Conservation (phyloP, 2,797 vertebrate species). For the Phylloscopus collybita region DNA sequence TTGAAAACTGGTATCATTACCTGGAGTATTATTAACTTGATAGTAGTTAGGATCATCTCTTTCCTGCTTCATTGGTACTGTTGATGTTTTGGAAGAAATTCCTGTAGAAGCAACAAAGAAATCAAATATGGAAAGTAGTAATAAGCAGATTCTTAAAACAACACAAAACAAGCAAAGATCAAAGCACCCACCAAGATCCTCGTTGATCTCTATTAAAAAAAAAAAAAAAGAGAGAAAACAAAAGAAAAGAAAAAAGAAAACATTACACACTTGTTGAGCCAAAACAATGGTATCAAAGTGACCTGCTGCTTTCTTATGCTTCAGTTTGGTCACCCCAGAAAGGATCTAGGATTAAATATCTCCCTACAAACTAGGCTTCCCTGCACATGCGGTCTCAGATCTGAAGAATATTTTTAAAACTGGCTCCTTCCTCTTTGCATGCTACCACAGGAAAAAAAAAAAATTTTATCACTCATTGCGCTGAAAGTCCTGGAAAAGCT, state of each 20-base stretch:
- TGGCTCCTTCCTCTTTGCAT: neutral
- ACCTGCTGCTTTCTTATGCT: neutral
- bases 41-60: slow-evolving; percentile 77
- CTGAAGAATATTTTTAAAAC: neutral
- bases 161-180: neutral
- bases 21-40: slow-evolving; percentile 73
- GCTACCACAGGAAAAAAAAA: neutral
- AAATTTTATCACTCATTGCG: rapidly evolving
- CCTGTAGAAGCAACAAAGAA: slow-evolving; percentile 51
- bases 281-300: neutral
- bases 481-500: neutral
- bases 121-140: neutral
- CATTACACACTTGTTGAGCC: neutral
- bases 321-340: neutral
- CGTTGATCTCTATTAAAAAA: neutral
- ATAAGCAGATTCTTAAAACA: neutral
- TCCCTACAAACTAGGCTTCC: neutral
- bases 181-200: neutral
- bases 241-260: neutral
- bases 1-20: slow-evolving; percentile 48
- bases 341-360: neutral
- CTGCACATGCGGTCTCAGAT: neutral
- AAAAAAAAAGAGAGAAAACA: neutral
- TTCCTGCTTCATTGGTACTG: slow-evolving; percentile 78
- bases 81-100: slow-evolving; percentile 64